Evolutionary conservation across 2,888 invertebrate genomes (phyloP).

Genomic region (Alentia gelatinosa): DNA sequence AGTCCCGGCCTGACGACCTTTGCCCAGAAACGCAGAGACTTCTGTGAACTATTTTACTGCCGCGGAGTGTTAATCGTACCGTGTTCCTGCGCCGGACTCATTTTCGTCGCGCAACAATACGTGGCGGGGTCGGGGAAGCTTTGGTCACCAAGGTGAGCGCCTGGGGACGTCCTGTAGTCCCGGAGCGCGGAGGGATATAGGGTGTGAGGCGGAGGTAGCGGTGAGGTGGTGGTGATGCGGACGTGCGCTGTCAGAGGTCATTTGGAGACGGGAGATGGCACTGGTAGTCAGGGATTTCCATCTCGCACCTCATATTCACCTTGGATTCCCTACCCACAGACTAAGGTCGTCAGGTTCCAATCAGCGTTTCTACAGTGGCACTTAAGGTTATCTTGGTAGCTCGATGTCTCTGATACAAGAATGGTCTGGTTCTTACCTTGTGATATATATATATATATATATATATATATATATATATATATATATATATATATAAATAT

Average conservation of each 20-base stretch:
- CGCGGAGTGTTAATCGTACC: not conserved
- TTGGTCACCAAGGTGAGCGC: not conserved
- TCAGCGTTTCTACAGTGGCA: too few relatives aligned
- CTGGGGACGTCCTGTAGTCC: not conserved
- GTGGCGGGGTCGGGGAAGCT: not conserved
- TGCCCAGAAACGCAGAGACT: too few relatives aligned
- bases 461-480: too few relatives aligned
- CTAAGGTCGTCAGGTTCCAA: too few relatives aligned
- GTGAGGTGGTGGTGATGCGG: not conserved
- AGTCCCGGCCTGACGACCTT: too few relatives aligned
- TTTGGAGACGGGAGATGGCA: not conserved
- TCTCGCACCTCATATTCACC: too few relatives aligned
- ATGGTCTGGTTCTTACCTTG: too few relatives aligned
- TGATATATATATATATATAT: too few relatives aligned
- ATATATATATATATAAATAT: too few relatives aligned
- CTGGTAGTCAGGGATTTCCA: not conserved
- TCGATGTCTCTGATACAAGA: too few relatives aligned
- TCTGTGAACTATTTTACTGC: not conserved
- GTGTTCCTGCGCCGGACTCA: constrained; percentile 5
- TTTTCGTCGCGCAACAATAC: not conserved
- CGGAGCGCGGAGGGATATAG: not conserved
- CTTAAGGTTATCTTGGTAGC: too few relatives aligned
- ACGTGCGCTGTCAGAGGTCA: not conserved
- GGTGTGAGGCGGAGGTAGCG: not conserved
- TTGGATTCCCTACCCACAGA: too few relatives aligned